Base-by-base conservation (phyloP, 1,140 invertebrate genomes). In the Octopus sinensis region DNA sequence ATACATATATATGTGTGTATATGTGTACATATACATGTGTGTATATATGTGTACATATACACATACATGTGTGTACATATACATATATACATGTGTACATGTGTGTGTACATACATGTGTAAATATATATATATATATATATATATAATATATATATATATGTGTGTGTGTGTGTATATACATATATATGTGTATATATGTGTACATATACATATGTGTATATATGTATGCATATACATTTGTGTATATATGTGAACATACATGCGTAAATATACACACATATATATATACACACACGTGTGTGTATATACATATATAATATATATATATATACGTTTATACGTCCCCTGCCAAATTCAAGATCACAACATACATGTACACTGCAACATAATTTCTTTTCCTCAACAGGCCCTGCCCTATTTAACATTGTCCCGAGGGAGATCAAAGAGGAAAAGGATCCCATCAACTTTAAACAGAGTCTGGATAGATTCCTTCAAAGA, bases 121-220 rank as follows among this genome's bases (percentile, higher is more conserved):
- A 62, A 7, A 62, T 62, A 62, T 62, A 62, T 62, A 7, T 62
- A 62, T 3, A 62, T 62, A 62, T 62, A 62, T 62, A 62, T 62
- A 62, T 62, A 62, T 62, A 62, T 62, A 62, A 7, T 62, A 62
- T 62, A 62, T 62, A 62, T 62, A 62, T 62, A 62, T 62, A 62
- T 62, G 17, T 62, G 17, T 62, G 17, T 62, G 17, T 62, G 17
- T 62, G 3, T 3, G 3, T 62, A 62, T 62, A 62, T 3, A 62
- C 3, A 62, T 62, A 62, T 62, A 10, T 62, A 62, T 62, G 3
- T 62, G 3, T 62, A 3, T 62, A 3, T 62, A 62, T 3, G 3
- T 62, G 3, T 62, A 62, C 17, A 62, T 62, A 10, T 62, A 62
- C 3, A 62, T 62, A 62, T 62, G 3, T 62, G 17, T 62, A 3